Conservation (phyloP, 2,113 vertebrate genomes). For the Columba livia region DNA sequence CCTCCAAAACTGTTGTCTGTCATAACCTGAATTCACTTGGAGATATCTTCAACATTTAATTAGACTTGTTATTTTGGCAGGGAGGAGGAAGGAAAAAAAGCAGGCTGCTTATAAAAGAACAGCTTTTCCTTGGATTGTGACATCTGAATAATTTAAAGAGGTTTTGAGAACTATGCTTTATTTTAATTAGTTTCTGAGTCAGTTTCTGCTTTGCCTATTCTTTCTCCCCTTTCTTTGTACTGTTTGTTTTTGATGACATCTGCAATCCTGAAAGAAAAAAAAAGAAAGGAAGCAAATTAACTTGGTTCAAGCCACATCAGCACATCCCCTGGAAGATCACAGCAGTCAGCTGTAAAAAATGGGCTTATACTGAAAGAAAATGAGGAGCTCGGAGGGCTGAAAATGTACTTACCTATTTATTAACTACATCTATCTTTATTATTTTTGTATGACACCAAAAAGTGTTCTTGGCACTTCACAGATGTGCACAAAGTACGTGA, state of each 20-base stretch:
- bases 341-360: slow-evolving; percentile 72
- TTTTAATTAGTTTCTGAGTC: slow-evolving; percentile 74
- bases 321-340: slow-evolving; percentile 74
- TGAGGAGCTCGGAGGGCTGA: slow-evolving; percentile 55
- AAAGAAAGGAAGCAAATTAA: slow-evolving; percentile 69
- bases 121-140: slow-evolving; percentile 40
- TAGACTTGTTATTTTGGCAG: slow-evolving; percentile 58
- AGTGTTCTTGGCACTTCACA: background rate
- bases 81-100: slow-evolving; percentile 24
- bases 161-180: slow-evolving; percentile 64
- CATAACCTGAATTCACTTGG: slow-evolving; percentile 39
- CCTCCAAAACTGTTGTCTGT: background rate
- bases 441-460: slow-evolving; percentile 9
- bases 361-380: slow-evolving; percentile 61
- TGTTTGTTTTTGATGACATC: slow-evolving; percentile 70
- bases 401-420: slow-evolving; percentile 65
- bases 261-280: slow-evolving; percentile 45
- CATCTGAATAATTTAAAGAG: slow-evolving; percentile 67
- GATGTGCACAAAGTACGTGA: background rate
- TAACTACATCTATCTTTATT: slow-evolving; percentile 63
- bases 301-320: slow-evolving; percentile 71
- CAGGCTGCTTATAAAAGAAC: slow-evolving; percentile 40
- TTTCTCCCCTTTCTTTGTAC: slow-evolving; percentile 15
- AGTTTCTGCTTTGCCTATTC: slow-evolving; percentile 49
- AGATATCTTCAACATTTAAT: slow-evolving; percentile 59